phyloP scores from a whole-genome alignment of 2,113 vertebrate species.

The Callaeas wilsoni region DNA sequence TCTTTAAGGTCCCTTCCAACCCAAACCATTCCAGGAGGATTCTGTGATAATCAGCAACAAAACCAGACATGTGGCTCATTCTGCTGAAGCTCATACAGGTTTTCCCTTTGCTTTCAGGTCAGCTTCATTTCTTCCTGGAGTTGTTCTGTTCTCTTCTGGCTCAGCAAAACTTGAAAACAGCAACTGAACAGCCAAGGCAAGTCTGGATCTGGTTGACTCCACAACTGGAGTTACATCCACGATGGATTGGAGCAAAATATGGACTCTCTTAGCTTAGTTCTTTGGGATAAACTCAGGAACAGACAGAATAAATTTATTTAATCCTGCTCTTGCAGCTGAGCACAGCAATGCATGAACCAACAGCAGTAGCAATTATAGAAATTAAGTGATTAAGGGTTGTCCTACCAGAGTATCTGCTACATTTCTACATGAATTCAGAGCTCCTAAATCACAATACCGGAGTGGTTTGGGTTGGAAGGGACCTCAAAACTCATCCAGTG shows the following conservation, averaged over 20 bases:
- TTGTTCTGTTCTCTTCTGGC: not conserved
- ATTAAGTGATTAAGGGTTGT: not conserved
- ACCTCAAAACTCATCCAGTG: rapidly evolving
- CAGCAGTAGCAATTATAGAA: not conserved
- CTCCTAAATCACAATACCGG: not conserved
- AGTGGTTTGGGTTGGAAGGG: rapidly evolving
- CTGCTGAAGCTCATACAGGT: not conserved
- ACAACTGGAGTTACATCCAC: not conserved
- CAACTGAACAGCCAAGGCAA: not conserved
- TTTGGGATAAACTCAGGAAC: not conserved
- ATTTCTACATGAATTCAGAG: not conserved
- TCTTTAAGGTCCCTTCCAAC: not conserved
- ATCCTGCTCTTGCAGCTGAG: not conserved
- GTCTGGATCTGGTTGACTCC: not conserved
- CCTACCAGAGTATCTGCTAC: not conserved
- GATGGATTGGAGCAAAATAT: not conserved
- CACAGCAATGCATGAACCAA: not conserved
- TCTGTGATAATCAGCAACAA: not conserved
- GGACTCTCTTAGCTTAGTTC: not conserved
- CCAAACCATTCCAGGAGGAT: rapidly evolving
- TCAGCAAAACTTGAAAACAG: not conserved
- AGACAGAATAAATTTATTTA: not conserved
- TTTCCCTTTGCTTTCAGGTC: not conserved
- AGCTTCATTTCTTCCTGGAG: not conserved
- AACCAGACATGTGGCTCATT: not conserved